These are phyloP conservation scores for Volucella inanis DNA, from an alignment of 2,888 invertebrate species.

Conservation along the genomic window DNA sequence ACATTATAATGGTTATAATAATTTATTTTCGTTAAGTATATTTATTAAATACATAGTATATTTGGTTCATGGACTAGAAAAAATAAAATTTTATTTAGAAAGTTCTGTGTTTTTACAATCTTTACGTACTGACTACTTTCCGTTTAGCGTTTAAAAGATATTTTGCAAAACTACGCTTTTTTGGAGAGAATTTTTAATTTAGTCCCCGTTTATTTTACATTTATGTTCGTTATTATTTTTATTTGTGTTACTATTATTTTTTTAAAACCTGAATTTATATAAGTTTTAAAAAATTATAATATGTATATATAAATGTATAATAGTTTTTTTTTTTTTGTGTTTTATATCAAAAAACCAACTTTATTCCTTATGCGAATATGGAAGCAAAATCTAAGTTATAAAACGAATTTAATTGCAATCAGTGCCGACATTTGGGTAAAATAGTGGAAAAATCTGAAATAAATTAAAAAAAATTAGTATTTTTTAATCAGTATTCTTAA, in stretches of 20 bases:
- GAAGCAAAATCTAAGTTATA: constrained; percentile 62
- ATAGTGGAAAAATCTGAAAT: constrained; percentile 61
- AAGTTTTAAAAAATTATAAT: constrained; percentile 30
- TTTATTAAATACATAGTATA: constrained; percentile 56
- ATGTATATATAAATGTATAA: constrained; percentile 18
- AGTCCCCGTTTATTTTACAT: constrained; percentile 26
- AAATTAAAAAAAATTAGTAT: neutral
- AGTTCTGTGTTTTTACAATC: constrained; percentile 27
- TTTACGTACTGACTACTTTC: constrained; percentile 23
- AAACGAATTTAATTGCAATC: constrained; percentile 58
- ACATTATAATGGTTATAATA: constrained; percentile 46
- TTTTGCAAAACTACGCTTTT: constrained; percentile 24
- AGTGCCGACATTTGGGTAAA: constrained; percentile 52
- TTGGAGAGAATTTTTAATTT: constrained; percentile 40
- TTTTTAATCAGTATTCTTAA: neutral
- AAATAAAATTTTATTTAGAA: constrained; percentile 47
- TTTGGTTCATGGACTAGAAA: constrained; percentile 73
- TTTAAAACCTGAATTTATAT: constrained; percentile 42
- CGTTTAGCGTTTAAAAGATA: constrained; percentile 17
- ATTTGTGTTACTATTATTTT: no score
- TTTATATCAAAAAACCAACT: constrained; percentile 39
- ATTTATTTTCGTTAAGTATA: constrained; percentile 39
- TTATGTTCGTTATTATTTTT: no score
- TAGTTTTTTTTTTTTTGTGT: constrained; percentile 24
- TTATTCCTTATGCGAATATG: constrained; percentile 52